These are phyloP conservation scores for Synergus japonicus DNA, from an alignment of 2,888 invertebrate genomes.

Conservation along the genomic window DNA sequence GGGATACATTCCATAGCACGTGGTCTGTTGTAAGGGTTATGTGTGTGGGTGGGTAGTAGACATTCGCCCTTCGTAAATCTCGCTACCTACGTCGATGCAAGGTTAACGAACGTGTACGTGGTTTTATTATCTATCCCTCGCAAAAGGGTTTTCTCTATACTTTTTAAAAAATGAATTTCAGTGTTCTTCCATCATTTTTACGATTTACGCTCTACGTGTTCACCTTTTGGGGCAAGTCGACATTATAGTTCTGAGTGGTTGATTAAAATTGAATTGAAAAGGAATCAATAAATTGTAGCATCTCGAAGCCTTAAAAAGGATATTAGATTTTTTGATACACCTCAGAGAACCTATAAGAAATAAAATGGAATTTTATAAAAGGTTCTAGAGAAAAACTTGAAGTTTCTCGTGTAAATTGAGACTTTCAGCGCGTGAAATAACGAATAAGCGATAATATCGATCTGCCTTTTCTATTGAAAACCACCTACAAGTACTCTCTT, in stretches of 20 bases:
- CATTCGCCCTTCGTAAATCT: slow-evolving; percentile 48
- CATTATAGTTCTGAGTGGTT: background rate
- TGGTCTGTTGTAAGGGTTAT: slow-evolving; percentile 30
- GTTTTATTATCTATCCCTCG: slow-evolving; percentile 44
- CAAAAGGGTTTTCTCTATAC: no score
- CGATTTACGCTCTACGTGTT: background rate
- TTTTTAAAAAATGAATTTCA: slow-evolving; percentile 23
- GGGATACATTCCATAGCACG: slow-evolving; percentile 11
- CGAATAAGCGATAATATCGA: background rate
- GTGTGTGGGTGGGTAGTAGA: slow-evolving; percentile 41
- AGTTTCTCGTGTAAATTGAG: background rate
- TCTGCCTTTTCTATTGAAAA: background rate
- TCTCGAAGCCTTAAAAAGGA: no score
- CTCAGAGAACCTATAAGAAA: no score
- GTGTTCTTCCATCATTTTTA: background rate
- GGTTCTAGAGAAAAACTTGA: no score
- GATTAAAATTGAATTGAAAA: background rate
- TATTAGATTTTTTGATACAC: no score
- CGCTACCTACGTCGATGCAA: slow-evolving; percentile 10
- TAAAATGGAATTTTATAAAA: no score
- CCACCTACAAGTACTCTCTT: background rate
- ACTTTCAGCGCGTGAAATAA: background rate
- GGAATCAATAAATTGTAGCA: no score
- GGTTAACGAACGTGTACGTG: slow-evolving; percentile 51
- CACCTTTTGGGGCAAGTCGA: background rate